These are phyloP conservation scores for silkworm (Bombyx mori) DNA, from an alignment of 1,140 invertebrate species.

Conservation along the genomic window DNA sequence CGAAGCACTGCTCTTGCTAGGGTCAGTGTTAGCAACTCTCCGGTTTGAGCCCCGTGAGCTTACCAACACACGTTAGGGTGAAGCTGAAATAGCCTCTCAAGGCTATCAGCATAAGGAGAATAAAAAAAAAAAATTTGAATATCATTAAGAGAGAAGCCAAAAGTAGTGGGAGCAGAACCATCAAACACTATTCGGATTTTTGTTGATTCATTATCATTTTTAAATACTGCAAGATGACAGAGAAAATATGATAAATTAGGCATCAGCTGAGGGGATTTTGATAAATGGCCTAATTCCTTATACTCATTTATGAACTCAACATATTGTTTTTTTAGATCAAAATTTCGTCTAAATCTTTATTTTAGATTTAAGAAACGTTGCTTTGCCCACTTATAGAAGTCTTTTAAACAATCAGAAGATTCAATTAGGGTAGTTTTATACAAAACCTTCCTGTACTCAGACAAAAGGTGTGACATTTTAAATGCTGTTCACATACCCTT, in stretches of 20 bases:
- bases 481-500: constrained; percentile 20
- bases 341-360: constrained; percentile 6
- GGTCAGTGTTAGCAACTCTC: no score
- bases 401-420: constrained; percentile 22
- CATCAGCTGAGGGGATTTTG: no score
- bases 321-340: constrained; percentile 14
- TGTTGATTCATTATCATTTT: constrained; percentile 11
- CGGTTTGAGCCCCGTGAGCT: no score
- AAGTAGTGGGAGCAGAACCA: constrained; percentile 1
- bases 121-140: no score
- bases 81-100: no score
- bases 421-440: constrained; percentile 27
- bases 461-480: constrained; percentile 17
- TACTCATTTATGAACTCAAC: constrained; percentile 15
- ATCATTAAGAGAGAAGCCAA: constrained; percentile 4
- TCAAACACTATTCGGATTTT: constrained; percentile 17
- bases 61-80: no score
- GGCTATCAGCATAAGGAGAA: no score
- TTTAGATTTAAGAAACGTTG: constrained; percentile 27
- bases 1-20: no score
- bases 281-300: constrained; percentile 1
- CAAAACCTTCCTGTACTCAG: constrained; percentile 23
- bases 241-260: constrained; percentile 2
- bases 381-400: constrained; percentile 24
- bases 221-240: constrained; percentile 13